Percentiles rank a stretch among this genome's conserved stretches.
These are phyloP conservation scores for Thunnus maccoyii DNA, from an alignment of 2,113 vertebrate genomes.

Conservation along the genomic window DNA sequence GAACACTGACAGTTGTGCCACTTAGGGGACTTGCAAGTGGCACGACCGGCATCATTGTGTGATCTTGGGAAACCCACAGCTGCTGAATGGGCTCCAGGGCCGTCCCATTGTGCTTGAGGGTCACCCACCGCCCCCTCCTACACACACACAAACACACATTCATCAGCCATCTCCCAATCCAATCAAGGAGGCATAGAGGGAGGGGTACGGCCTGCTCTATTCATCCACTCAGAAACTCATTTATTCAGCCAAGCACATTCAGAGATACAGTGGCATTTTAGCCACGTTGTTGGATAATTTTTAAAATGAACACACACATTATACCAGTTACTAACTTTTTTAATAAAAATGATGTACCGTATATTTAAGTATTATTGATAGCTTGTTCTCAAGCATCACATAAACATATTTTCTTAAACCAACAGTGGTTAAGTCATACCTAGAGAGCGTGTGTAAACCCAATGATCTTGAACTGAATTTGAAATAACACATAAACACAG, in stretches of 20 bases:
- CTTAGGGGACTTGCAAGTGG: slow-evolving; percentile 83
- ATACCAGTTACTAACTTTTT: background rate
- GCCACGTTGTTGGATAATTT: slow-evolving; percentile 11
- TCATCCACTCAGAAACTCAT: slow-evolving; percentile 70
- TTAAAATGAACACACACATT: slow-evolving; percentile 11
- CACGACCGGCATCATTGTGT: slow-evolving; percentile 87
- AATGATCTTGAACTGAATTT: background rate
- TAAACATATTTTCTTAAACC: background rate
- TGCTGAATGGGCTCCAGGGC: slow-evolving; percentile 86
- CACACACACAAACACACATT: slow-evolving; percentile 50
- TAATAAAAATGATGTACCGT: background rate
- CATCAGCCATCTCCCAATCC: slow-evolving; percentile 70
- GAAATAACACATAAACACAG: background rate
- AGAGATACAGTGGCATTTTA: slow-evolving; percentile 47
- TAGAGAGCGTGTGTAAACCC: background rate
- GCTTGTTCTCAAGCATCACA: background rate
- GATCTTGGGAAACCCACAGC: slow-evolving; percentile 90
- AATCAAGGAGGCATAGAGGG: slow-evolving; percentile 73
- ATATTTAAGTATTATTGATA: background rate
- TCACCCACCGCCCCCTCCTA: slow-evolving; percentile 80
- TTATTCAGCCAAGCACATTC: slow-evolving; percentile 53
- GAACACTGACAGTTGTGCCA: slow-evolving; percentile 83
- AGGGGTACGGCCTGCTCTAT: slow-evolving; percentile 56
- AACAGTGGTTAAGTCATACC: background rate
- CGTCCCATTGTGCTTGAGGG: slow-evolving; percentile 81